phyloP scores from a whole-genome alignment of 2,797 vertebrate genomes.

The Phalloptychus januarius region DNA sequence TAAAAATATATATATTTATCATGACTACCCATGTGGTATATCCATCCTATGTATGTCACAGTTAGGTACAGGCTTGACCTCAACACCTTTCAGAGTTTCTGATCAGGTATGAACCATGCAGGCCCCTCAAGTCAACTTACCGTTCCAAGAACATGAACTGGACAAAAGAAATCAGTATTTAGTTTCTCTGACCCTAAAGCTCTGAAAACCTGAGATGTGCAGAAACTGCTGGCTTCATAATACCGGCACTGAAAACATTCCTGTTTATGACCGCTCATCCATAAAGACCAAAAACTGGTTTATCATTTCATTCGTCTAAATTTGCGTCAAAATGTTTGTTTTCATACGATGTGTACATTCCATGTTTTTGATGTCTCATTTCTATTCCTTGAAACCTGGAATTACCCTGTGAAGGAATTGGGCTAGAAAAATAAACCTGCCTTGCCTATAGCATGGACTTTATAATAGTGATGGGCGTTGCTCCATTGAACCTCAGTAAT shows the following conservation, averaged over 20 bases:
- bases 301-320: not conserved
- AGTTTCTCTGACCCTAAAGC: not conserved
- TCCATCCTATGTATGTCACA: not conserved
- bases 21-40: not conserved
- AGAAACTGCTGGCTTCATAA: not conserved
- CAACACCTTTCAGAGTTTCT: not conserved
- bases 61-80: not conserved
- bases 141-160: not conserved
- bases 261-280: not conserved
- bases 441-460: not conserved
- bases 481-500: not conserved
- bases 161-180: not conserved
- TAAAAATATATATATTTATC: not conserved
- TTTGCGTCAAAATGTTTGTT: not conserved
- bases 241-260: not conserved
- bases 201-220: not conserved
- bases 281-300: not conserved
- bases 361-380: not conserved
- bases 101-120: not conserved
- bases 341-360: not conserved
- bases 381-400: not conserved
- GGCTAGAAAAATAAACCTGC: not conserved
- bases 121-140: not conserved
- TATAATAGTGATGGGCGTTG: not conserved
- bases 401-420: not conserved